Percentiles rank a stretch among this genome's conserved stretches.
These are phyloP conservation scores for Ibycter americanus DNA, from an alignment of 2,797 vertebrate species.

Conservation along the genomic window DNA sequence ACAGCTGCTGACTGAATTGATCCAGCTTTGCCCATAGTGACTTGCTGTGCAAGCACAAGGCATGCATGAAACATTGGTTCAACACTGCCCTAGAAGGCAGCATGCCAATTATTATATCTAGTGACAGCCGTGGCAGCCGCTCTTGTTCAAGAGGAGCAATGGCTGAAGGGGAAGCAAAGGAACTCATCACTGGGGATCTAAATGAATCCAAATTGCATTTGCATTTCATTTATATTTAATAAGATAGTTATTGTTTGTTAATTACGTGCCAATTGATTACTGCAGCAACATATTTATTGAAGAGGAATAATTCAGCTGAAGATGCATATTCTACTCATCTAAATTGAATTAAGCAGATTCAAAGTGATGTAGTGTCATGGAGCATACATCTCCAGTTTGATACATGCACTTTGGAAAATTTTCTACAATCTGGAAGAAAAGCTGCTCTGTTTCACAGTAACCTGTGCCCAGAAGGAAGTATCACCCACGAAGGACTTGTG, in stretches of 20 bases:
- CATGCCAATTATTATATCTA: not conserved
- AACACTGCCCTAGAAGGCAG: not conserved
- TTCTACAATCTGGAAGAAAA: not conserved
- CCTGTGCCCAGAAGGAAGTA: not conserved
- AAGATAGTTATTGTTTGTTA: slow-evolving; percentile 48
- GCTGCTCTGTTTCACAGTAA: not conserved
- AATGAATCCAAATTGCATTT: not conserved
- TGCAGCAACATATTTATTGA: slow-evolving; percentile 42
- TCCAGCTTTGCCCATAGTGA: not conserved
- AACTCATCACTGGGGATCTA: not conserved
- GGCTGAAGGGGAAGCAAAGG: not conserved
- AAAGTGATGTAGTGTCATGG: not conserved
- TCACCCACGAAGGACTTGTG: not conserved
- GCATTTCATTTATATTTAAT: slow-evolving; percentile 41
- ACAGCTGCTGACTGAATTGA: not conserved
- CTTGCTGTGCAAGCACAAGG: not conserved
- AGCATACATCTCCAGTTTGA: not conserved
- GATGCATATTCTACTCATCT: not conserved
- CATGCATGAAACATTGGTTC: not conserved
- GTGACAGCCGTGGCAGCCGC: not conserved
- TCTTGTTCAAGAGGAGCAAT: not conserved
- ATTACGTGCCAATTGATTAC: slow-evolving; percentile 24
- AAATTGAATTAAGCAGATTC: slow-evolving; percentile 25
- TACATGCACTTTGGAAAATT: not conserved
- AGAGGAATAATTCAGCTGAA: slow-evolving; percentile 52